phyloP scores from a whole-genome alignment of 2,888 invertebrate species.

The Cataglyphis cursor region DNA sequence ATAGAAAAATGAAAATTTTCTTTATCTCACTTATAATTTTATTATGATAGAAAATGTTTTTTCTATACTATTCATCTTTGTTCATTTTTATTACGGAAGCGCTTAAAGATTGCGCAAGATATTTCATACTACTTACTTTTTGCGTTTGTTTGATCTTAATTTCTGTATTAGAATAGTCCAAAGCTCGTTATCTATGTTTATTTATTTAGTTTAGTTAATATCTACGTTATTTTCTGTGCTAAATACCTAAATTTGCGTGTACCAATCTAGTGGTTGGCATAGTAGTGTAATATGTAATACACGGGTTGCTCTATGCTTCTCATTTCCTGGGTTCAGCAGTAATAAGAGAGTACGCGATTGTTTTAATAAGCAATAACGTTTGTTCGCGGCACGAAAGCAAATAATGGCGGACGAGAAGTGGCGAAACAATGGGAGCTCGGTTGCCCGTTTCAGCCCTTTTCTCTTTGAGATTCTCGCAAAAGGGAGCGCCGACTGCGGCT shows the following conservation, averaged over 20 bases:
- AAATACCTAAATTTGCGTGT: not conserved
- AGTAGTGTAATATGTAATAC: constrained; percentile 12
- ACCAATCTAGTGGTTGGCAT: not conserved
- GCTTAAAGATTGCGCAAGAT: not conserved
- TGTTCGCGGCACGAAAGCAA: constrained; percentile 51
- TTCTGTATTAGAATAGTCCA: not conserved
- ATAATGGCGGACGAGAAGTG: constrained; percentile 62
- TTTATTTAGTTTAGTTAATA: no score
- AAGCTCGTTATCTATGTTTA: constrained; percentile 12
- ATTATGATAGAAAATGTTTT: not conserved
- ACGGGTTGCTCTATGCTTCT: not conserved
- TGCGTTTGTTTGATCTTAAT: constrained; percentile 2
- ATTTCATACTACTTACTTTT: not conserved
- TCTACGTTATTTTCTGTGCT: not conserved
- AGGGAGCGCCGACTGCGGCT: constrained; percentile 60
- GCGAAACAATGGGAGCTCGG: constrained; percentile 64
- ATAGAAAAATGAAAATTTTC: not conserved
- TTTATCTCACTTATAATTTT: not conserved
- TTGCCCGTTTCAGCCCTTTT: constrained; percentile 67
- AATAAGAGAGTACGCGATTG: constrained; percentile 43
- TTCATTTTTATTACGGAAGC: not conserved
- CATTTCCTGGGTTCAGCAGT: constrained; percentile 6
- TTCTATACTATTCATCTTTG: not conserved
- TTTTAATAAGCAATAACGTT: constrained; percentile 73
- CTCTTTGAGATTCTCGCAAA: constrained; percentile 68